These are phyloP conservation scores for Brachionus manjavacas DNA, from an alignment of 1,140 invertebrate species.

Conservation along the genomic window DNA sequence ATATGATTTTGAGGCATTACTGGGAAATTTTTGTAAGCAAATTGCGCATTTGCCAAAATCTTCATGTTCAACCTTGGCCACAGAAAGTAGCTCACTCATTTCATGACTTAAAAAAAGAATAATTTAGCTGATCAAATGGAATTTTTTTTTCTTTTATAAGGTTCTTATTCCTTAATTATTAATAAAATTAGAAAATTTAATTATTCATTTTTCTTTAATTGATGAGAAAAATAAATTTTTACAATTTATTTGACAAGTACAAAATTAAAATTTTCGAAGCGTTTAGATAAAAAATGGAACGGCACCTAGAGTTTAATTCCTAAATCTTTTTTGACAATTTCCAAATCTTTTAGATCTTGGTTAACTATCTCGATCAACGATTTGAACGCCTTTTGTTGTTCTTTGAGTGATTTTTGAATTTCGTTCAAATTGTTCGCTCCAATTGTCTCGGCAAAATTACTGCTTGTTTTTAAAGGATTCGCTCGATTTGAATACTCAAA, in stretches of 20 bases:
- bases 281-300: not conserved
- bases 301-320: not conserved
- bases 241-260: slow-evolving; percentile 1
- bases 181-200: not conserved
- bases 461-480: not conserved
- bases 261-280: not conserved
- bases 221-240: slow-evolving; percentile 5
- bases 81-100: not conserved
- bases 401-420: slow-evolving; percentile 6
- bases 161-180: not conserved
- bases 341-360: slow-evolving; percentile 1
- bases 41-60: slow-evolving; percentile 32
- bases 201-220: not conserved
- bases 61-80: not conserved
- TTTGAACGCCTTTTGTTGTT: slow-evolving; percentile 35
- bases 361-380: slow-evolving; percentile 37
- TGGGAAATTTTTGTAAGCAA: slow-evolving; percentile 24
- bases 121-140: not conserved
- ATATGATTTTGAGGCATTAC: slow-evolving; percentile 66
- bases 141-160: not conserved
- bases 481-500: not conserved
- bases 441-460: not conserved
- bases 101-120: not conserved
- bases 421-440: not conserved
- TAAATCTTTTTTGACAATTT: slow-evolving; percentile 15